Base-by-base conservation (phyloP, 2,113 vertebrate species). In the Saccopteryx leptura region DNA sequence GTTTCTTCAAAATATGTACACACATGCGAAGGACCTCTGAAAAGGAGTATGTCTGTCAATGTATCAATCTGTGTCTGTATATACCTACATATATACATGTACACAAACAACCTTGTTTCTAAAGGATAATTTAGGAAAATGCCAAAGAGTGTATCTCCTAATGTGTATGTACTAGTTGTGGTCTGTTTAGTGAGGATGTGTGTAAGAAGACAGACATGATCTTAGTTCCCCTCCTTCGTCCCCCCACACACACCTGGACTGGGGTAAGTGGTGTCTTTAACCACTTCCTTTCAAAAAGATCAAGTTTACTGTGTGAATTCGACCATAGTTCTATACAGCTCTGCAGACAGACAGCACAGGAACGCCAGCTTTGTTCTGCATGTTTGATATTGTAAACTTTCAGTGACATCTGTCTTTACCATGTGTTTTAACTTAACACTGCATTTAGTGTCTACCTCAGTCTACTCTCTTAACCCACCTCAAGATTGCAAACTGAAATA, bases 401-500 rank as follows among this genome's bases (percentile, higher is more conserved):
- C 15, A 8, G 0, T 61, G 52, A 74, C 76, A 28, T 18, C 33
- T 68, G 5, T 66, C 50, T 81, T 68, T 91, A 14, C 56, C 28
- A 5, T 54, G 14, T 56, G 23, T 84, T 90, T 78, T 72, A 28
- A 15, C 75, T 81, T 68, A 19, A 19, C 26, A 46, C 46, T 81
- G 19, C 63, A 9, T 66, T 74, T 33, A 60, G 21, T 61, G 50
- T 89, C 63, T 72, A 72, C 21, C 76, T 54, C 33, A 93, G 54
- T 68, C 46, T 12, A 19, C 2, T 1, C n/a, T 28, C 24, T 28
- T 65, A 31, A 54, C 12, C 56, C 66, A 63, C 48, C 18, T 74
- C 48, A 50, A n/a, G 23, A 75, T 91, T 79, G n/a, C 50, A 89
- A 78, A 68, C 82, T 56, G 60, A 94, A 96, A 81, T 74, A 93